phyloP scores from a whole-genome alignment of 2,113 vertebrate genomes.

The Galbula dea region DNA sequence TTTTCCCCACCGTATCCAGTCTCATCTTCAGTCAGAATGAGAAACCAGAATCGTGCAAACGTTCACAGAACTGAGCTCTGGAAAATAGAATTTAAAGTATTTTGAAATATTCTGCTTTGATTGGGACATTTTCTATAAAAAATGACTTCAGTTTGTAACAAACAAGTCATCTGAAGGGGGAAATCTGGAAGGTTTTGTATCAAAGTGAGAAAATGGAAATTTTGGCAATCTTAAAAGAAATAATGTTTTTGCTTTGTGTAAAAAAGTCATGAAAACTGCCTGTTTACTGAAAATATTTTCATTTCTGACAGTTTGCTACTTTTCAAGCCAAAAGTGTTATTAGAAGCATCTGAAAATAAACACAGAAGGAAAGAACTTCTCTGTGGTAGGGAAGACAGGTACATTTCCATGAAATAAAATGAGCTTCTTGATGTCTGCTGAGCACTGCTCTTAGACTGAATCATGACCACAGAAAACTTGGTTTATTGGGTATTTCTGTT shows the following conservation, averaged over 20 bases:
- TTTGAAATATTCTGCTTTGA: constrained; percentile 22
- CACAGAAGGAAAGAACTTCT: background rate
- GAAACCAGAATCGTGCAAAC: background rate
- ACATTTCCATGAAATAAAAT: background rate
- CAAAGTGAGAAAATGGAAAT: constrained; percentile 55
- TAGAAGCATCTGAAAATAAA: constrained; percentile 52
- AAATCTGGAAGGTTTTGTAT: constrained; percentile 55
- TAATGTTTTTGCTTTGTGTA: constrained; percentile 16
- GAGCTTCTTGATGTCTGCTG: background rate
- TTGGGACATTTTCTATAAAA: constrained; percentile 29
- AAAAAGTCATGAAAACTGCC: constrained; percentile 22
- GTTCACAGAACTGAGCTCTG: background rate
- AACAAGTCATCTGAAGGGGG: constrained; percentile 19
- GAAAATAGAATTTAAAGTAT: constrained; percentile 29
- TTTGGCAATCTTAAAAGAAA: constrained; percentile 45
- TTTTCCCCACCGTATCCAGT: background rate
- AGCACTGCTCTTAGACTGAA: background rate
- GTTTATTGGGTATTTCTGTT: background rate
- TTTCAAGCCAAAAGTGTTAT: constrained; percentile 42
- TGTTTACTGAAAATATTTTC: constrained; percentile 57
- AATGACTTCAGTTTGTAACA: constrained; percentile 6
- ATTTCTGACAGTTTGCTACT: constrained; percentile 48
- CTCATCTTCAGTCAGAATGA: background rate
- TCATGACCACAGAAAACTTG: background rate
- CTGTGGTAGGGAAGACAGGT: constrained; percentile 22